A percentile compares a stretch with the other conserved stretches of the same genome.
These are phyloP conservation scores for Heliconius congener DNA, from an alignment of 1,140 invertebrate species.

Conservation along the genomic window DNA sequence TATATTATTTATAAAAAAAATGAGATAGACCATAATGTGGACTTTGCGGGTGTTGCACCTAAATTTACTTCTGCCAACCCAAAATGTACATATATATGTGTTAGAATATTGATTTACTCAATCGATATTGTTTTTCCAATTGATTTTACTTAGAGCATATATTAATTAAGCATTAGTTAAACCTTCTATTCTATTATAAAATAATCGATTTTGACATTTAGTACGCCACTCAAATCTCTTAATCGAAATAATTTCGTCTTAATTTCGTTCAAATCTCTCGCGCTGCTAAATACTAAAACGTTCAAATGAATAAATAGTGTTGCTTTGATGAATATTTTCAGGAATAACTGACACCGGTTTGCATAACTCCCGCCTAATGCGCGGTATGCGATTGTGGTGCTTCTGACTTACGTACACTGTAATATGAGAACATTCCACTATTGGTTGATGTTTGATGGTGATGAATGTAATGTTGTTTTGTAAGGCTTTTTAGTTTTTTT, in stretches of 20 bases:
- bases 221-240: conserved; percentile 21
- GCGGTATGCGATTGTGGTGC: conserved; percentile 20
- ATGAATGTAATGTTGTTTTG: background rate
- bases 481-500: background rate
- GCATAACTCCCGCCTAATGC: conserved; percentile 17
- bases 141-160: no score
- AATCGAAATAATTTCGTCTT: conserved; percentile 39
- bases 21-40: no score
- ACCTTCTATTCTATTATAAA: no score
- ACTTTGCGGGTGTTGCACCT: no score
- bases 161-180: no score
- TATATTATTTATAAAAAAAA: no score
- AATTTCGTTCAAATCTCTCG: conserved; percentile 30
- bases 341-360: conserved; percentile 26
- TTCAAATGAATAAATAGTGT: conserved; percentile 26
- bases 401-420: conserved; percentile 20
- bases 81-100: no score
- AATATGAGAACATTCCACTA: conserved; percentile 17
- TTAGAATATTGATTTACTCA: no score
- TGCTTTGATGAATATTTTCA: conserved; percentile 31
- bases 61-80: no score
- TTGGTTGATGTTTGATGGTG: background rate
- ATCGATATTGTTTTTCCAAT: no score
- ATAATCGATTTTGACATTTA: background rate
- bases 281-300: conserved; percentile 19